Percentiles rank a stretch among this genome's conserved stretches.
phyloP scores from a whole-genome alignment of 2,888 invertebrate genomes.

The Seira ritae region DNA sequence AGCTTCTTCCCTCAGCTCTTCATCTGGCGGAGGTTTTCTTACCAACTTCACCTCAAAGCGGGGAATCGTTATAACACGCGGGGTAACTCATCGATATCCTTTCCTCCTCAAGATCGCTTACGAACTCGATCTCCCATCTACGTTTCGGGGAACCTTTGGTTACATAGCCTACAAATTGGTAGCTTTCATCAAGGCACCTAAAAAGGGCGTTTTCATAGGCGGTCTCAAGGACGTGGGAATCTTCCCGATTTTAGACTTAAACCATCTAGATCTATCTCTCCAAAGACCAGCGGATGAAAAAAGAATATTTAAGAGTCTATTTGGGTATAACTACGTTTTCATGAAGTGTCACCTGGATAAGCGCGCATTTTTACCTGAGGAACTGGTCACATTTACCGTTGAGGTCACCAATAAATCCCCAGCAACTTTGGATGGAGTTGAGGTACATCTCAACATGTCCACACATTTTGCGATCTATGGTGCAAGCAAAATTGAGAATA shows the following conservation, averaged over 20 bases:
- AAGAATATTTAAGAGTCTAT: slow-evolving; percentile 24
- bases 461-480: slow-evolving; percentile 44
- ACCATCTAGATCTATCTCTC: slow-evolving; percentile 34
- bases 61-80: slow-evolving; percentile 44
- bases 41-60: slow-evolving; percentile 44
- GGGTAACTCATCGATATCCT: slow-evolving; percentile 49
- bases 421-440: slow-evolving; percentile 40
- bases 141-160: slow-evolving; percentile 49
- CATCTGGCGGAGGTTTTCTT: slow-evolving; percentile 7
- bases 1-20: neutral
- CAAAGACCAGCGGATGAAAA: slow-evolving; percentile 41
- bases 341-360: slow-evolving; percentile 44
- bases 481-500: slow-evolving; percentile 37
- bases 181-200: slow-evolving; percentile 37
- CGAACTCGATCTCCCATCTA: slow-evolving; percentile 43
- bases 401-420: slow-evolving; percentile 44
- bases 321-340: slow-evolving; percentile 41
- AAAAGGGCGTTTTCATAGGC: slow-evolving; percentile 36
- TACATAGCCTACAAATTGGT: slow-evolving; percentile 52
- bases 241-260: slow-evolving; percentile 42
- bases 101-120: slow-evolving; percentile 52
- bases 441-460: slow-evolving; percentile 37
- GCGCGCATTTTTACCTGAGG: slow-evolving; percentile 43
- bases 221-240: slow-evolving; percentile 40
- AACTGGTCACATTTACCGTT: slow-evolving; percentile 37